phyloP scores from a whole-genome alignment of 2,888 invertebrate species.

The Creontiades dilutus region DNA sequence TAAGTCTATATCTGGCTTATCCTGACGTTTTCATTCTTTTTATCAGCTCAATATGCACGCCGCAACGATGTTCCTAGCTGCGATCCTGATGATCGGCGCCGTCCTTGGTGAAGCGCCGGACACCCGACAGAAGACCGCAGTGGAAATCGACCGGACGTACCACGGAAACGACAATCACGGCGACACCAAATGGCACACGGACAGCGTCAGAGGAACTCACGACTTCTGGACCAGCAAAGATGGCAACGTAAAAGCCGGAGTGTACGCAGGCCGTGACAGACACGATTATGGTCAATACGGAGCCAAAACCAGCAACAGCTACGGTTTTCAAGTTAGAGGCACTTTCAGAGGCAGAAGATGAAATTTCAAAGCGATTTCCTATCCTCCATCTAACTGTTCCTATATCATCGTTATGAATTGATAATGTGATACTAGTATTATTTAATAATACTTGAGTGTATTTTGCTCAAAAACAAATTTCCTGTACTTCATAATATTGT shows the following conservation, averaged over 20 bases:
- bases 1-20: too few relatives aligned
- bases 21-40: background rate
- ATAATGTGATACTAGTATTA: too few relatives aligned
- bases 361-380: background rate
- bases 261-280: background rate
- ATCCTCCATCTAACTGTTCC: too few relatives aligned
- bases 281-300: background rate
- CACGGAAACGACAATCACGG: background rate
- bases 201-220: conserved; percentile 30
- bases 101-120: background rate
- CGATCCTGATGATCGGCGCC: conserved; percentile 3
- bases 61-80: background rate
- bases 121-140: conserved; percentile 4
- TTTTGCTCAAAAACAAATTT: too few relatives aligned
- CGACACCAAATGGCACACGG: conserved; percentile 18
- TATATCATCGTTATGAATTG: too few relatives aligned
- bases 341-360: background rate
- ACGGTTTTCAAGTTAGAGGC: background rate
- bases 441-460: too few relatives aligned
- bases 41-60: background rate
- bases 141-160: conserved; percentile 14
- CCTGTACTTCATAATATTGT: too few relatives aligned
- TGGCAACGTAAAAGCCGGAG: background rate
- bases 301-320: background rate
- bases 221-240: conserved; percentile 35